Evolutionary conservation across 2,888 invertebrate species (phyloP), one percentile per base, ranked within the genome.

Genomic region (Itoplectis maculator): DNA sequence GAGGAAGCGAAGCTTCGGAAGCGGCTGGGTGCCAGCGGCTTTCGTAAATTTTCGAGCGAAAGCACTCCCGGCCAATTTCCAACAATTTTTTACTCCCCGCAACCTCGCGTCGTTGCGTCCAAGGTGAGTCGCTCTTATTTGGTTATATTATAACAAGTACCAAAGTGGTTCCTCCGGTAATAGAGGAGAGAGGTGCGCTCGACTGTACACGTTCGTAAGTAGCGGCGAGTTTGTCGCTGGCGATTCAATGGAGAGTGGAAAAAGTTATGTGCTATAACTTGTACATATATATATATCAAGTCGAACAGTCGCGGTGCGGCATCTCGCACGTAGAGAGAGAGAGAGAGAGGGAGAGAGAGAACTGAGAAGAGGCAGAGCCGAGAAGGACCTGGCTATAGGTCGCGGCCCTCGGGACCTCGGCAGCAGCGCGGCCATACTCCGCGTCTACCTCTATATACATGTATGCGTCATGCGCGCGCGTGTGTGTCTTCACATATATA

Each of bases 321-420:
- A 75, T n/a, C n/a, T n/a, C n/a, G n/a, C 80, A 74, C 61, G 63
- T 61, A 61, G 59, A 61, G 61, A 59, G 15, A n/a, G n/a, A n/a
- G n/a, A n/a, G n/a, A n/a, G n/a, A n/a, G n/a, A n/a, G n/a, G n/a
- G n/a, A n/a, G n/a, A n/a, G n/a, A n/a, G n/a, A n/a, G 6, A 56
- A 13, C 74, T 45, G 66, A 80, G 69, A 65, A 75, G 75, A 54
- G 70, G 65, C 78, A 54, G 63, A 63, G 54, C 49, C 68, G 69
- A 69, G 45, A n/a, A n/a, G n/a, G 63, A 70, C 61, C 23, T 45
- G 37, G 51, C 37, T 20, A 49, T 54, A 66, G 75, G 75, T 80
- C 75, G 70, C 49, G 66, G 42, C 66, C 65, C 72, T 72, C 81
- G 66, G 66, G 72, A 76, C 72, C 72, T 81, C 72, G n/a, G n/a